phyloP scores from a whole-genome alignment of 2,113 vertebrate species.

The Gambusia holbrooki region DNA sequence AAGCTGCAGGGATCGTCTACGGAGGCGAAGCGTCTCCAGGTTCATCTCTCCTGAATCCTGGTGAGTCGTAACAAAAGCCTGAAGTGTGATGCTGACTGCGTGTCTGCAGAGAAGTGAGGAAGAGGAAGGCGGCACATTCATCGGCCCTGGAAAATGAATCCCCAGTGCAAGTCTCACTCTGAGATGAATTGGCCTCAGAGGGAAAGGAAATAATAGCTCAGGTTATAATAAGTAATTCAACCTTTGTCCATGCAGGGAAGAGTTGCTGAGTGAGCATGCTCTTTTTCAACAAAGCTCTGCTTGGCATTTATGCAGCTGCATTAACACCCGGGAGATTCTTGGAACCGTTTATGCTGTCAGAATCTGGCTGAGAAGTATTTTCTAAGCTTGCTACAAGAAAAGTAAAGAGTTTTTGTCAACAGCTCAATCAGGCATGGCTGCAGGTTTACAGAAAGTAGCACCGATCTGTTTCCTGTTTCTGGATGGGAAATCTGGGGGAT shows the following conservation, averaged over 20 bases:
- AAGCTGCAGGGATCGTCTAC: too few relatives aligned
- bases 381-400: background rate
- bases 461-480: too few relatives aligned
- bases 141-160: background rate
- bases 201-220: constrained; percentile 50
- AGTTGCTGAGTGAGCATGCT: constrained; percentile 39
- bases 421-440: background rate
- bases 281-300: background rate
- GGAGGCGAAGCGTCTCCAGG: background rate
- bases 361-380: constrained; percentile 2
- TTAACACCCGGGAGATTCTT: constrained; percentile 28
- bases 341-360: background rate
- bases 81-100: background rate
- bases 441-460: too few relatives aligned
- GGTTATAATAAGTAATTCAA: constrained; percentile 63
- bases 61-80: background rate
- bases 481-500: too few relatives aligned
- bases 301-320: constrained; percentile 22
- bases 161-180: constrained; percentile 16
- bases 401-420: background rate
- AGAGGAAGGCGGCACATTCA: background rate
- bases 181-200: constrained; percentile 53
- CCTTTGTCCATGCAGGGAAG: constrained; percentile 39
- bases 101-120: background rate
- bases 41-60: background rate